These are phyloP conservation scores for Rugalucina vietnamica DNA, from an alignment of 2,888 invertebrate genomes.

Conservation along the genomic window DNA sequence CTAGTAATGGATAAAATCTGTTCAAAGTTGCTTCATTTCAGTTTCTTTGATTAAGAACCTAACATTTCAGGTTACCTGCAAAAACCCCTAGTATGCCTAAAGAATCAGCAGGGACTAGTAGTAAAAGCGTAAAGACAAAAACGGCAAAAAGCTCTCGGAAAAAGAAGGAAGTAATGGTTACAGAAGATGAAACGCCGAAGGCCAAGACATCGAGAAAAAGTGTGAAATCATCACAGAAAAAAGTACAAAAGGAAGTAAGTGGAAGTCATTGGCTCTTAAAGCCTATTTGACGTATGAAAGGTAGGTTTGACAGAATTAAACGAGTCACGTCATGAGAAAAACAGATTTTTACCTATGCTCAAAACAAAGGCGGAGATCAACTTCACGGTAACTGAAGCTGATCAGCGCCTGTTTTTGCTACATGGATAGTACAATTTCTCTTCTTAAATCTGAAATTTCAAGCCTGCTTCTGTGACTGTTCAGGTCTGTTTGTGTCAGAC, in stretches of 20 bases:
- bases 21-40: not conserved
- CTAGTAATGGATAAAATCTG: no score
- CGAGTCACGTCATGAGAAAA: no score
- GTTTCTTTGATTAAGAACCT: not conserved
- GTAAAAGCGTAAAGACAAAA: conserved; percentile 12
- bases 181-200: not conserved
- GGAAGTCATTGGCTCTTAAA: not conserved
- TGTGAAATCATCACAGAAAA: not conserved
- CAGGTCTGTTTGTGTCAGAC: no score
- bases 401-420: no score
- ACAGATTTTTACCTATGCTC: no score
- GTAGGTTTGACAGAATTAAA: no score
- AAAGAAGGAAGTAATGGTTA: not conserved
- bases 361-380: no score
- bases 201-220: not conserved
- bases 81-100: not conserved
- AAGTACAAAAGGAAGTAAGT: conserved; percentile 8
- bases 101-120: not conserved
- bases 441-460: no score
- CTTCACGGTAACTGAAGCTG: no score
- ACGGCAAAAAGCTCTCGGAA: conserved; percentile 15
- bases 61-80: not conserved
- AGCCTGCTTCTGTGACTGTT: no score
- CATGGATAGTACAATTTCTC: no score
- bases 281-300: no score